phyloP scores from a whole-genome alignment of 1,140 invertebrate genomes.

The Tribolium castaneum region DNA sequence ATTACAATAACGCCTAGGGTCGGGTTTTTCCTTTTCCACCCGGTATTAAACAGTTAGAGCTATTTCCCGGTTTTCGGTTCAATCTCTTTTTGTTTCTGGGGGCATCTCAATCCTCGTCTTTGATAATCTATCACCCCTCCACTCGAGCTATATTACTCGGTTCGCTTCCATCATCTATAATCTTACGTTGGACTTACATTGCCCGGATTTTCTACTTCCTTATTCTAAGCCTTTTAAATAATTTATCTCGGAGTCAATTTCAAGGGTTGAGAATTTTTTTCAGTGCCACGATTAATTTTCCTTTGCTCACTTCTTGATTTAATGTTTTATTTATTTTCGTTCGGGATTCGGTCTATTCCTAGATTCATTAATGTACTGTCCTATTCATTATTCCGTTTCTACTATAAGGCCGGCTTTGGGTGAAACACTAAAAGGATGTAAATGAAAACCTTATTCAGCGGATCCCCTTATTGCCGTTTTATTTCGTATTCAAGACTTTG shows the following conservation, averaged over 20 bases:
- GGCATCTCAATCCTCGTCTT: constrained; percentile 6
- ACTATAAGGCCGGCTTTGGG: background rate
- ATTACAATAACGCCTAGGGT: background rate
- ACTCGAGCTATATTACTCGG: constrained; percentile 8
- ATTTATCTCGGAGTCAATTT: constrained; percentile 22
- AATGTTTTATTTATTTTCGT: constrained; percentile 21
- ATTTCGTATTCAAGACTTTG: constrained; percentile 5
- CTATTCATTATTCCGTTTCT: constrained; percentile 17
- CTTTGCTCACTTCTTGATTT: constrained; percentile 11
- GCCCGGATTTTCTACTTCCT: constrained; percentile 9
- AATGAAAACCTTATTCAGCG: constrained; percentile 20
- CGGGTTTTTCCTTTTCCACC: background rate
- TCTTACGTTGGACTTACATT: background rate
- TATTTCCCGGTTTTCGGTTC: background rate
- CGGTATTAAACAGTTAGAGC: background rate
- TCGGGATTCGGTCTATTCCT: background rate
- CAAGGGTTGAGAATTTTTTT: constrained; percentile 14
- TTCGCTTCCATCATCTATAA: constrained; percentile 8
- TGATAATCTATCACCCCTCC: constrained; percentile 18
- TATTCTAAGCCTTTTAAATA: constrained; percentile 24
- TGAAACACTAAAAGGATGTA: constrained; percentile 26
- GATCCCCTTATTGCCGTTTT: constrained; percentile 17
- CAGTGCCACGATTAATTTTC: constrained; percentile 7
- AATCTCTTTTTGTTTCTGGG: constrained; percentile 5
- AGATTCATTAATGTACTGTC: constrained; percentile 11